Base-by-base conservation (phyloP, 1,140 invertebrate species). In the Papilio aristodemus region DNA sequence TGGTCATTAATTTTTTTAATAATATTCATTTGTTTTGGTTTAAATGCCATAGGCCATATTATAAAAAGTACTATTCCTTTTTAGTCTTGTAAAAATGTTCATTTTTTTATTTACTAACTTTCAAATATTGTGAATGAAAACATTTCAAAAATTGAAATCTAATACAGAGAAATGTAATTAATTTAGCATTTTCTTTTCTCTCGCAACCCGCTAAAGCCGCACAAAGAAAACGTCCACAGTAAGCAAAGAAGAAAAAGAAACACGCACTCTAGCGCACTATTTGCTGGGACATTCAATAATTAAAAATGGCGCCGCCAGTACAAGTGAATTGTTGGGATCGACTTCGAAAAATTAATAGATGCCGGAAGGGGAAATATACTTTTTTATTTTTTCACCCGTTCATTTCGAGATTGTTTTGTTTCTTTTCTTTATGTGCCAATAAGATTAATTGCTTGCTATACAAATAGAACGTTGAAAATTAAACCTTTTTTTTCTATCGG, bases 341-440 rank as follows among this genome's bases (percentile, higher is more conserved):
- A 43, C 66, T 46, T 71, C 66, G 66, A 71, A 67, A 71, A 71
- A 68, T 68, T 68, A 71, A 71, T 43, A 38, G 36, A 19, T 37
- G 66, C 25, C 59, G 50, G 27, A 63, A 71, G 38, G 32, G 37
- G 41, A 37, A 58, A 13, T 39, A 17, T 25, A 13, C 27, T 62
- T 68, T 58, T 68, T 68, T n/a, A n/a, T n/a, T 54, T 54, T 63
- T 54, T 22, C 46, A 60, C 5, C 8, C 14, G 13, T 37, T 10
- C 36, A 32, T 39, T 60, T 36, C 17, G 43, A 50, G 43, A 14
- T 50, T 50, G 14, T n/a, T 50, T 50, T 7, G 3, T 50, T 19
- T 8, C 9, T 41, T 41, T 19, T 5, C 36, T 38, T 38, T 60
- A 38, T 17, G 36, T 38, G 36, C 36, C 9, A 39, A 0, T 32